Base-by-base conservation (phyloP, 1,140 invertebrate genomes). In the Papilio glaucus region DNA sequence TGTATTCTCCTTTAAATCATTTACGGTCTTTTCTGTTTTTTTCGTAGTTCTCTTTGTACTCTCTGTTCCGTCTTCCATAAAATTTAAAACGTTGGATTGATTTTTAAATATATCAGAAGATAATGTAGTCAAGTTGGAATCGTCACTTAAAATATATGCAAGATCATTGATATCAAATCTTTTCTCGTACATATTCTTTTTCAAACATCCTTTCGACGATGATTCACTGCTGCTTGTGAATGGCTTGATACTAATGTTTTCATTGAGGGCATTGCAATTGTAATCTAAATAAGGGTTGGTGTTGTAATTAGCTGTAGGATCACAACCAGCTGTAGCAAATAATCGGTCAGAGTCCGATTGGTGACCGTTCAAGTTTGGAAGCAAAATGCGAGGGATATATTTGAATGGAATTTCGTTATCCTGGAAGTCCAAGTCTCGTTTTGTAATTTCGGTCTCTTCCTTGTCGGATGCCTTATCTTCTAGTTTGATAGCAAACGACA, bases 141-240 rank as follows among this genome's bases (percentile, higher is more conserved):
- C 21, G 7, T 53, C 49, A 53, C 18, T 53, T 53, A 53, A 12
- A 4, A 26, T 3, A 4, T 53, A 53, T 1, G 21, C 49, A 2
- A 53, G 4, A 26, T 53, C 21, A 4, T 53, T 53, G 24, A 53
- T 3, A 12, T 53, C 49, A 18, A 18, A 65, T 21, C 29, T 63
- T 63, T 79, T 82, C 29, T 79, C 76, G 12, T 76, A 74, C 1
- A 72, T 12, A 49, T 76, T 53, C 12, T 73, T 33, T 33, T 2
- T 62, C 49, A 73, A 79, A 26, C 38, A 42, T 69, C 78, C 72
- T 67, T 86, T 89, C 0, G 86, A 83, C 5, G 79, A 84, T 0
- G 74, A 78, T 29, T 87, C 84, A 72, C 81, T 86, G n/a, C 73
- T 85, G 42, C 84, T 86, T 18, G 73, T 63, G 39, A 85, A 89